A percentile compares a stretch with the other conserved stretches of the same genome.
These are phyloP conservation scores for Drosophila putrida DNA, from an alignment of 2,888 invertebrate species.

Conservation along the genomic window DNA sequence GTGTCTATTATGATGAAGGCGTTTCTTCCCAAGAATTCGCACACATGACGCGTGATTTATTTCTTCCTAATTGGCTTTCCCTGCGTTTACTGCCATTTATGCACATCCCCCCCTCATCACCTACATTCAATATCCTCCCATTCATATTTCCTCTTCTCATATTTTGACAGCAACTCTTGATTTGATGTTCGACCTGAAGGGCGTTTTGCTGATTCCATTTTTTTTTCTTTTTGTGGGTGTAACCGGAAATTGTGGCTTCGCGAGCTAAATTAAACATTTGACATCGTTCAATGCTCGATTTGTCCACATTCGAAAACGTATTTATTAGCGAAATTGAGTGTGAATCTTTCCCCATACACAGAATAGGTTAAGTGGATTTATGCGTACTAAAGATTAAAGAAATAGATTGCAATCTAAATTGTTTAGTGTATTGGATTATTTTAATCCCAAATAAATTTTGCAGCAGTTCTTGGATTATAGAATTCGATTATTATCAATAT, in stretches of 20 bases:
- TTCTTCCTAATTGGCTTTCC: conserved; percentile 79
- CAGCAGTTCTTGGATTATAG: too few species aligned
- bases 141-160: conserved; percentile 54
- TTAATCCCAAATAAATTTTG: neutral
- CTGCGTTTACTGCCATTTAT: conserved; percentile 65
- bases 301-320: conserved; percentile 64
- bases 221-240: conserved; percentile 53
- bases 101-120: conserved; percentile 2
- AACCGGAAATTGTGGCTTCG: conserved; percentile 78
- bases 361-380: conserved; percentile 62
- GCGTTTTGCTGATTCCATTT: conserved; percentile 37
- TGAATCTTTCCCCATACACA: conserved; percentile 24
- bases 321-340: conserved; percentile 80
- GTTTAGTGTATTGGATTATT: conserved; percentile 5
- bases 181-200: conserved; percentile 61
- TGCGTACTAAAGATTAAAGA: neutral
- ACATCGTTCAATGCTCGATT: conserved; percentile 31
- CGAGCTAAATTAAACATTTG: conserved; percentile 68
- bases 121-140: neutral
- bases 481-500: too few species aligned
- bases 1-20: conserved; percentile 42
- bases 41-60: conserved; percentile 75
- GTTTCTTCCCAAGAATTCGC: conserved; percentile 67
- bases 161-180: conserved; percentile 77
- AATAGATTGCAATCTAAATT: conserved; percentile 5